Evolutionary conservation across 2,113 vertebrate genomes (phyloP).

Genomic region (Phalacrocorax brasilianus): DNA sequence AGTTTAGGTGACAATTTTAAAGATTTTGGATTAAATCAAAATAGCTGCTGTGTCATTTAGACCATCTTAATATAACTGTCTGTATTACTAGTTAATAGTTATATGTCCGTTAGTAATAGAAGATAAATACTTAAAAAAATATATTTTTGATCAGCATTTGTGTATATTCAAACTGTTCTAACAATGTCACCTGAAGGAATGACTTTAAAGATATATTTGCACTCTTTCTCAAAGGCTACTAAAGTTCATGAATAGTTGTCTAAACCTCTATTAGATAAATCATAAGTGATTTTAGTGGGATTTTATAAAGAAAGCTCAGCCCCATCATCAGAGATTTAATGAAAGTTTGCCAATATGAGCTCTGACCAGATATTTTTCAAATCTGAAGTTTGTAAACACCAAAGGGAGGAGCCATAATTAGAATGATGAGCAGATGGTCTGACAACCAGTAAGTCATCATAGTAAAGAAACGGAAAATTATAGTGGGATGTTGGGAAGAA

Average conservation of each 20-base stretch:
- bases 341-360: background rate
- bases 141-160: rapidly evolving
- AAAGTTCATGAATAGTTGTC: background rate
- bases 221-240: background rate
- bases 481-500: background rate
- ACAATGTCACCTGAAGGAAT: background rate
- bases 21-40: background rate
- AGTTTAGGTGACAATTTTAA: background rate
- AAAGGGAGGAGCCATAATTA: background rate
- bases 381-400: background rate
- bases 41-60: background rate
- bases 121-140: background rate
- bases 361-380: background rate
- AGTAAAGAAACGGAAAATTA: background rate
- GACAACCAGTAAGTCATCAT: background rate
- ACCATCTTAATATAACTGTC: background rate
- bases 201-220: background rate
- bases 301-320: background rate
- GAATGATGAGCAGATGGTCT: background rate
- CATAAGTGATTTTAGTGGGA: background rate
- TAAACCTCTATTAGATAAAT: background rate
- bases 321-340: background rate
- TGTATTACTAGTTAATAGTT: background rate
- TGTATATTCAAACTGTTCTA: background rate
- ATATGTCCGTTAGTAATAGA: background rate